These are phyloP conservation scores for Myiotriccus ornatus DNA, from an alignment of 2,797 vertebrate species.

Conservation along the genomic window DNA sequence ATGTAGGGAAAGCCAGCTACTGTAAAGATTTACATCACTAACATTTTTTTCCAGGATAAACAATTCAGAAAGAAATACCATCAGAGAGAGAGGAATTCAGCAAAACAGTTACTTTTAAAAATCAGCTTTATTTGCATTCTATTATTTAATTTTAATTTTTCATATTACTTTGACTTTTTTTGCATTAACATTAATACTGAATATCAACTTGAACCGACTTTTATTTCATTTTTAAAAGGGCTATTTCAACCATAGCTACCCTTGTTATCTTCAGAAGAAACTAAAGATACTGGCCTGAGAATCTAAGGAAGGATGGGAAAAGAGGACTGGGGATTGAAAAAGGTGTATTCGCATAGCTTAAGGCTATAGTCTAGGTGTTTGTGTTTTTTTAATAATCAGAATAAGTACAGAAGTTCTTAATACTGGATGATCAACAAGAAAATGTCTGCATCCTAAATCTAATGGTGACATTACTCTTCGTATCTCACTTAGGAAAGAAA, in stretches of 20 bases:
- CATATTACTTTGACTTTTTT: not conserved
- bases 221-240: not conserved
- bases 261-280: not conserved
- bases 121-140: not conserved
- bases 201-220: not conserved
- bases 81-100: not conserved
- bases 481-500: not conserved
- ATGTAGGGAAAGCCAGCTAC: not conserved
- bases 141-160: not conserved
- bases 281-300: not conserved
- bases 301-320: not conserved
- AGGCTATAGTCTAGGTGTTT: not conserved
- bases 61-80: not conserved
- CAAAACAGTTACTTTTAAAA: not conserved
- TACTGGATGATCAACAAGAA: not conserved
- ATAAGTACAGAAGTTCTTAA: not conserved
- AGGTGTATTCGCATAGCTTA: not conserved
- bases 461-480: not conserved
- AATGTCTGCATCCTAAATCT: not conserved
- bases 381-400: not conserved
- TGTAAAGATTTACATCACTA: slow-evolving; percentile 52
- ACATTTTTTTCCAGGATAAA: not conserved
- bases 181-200: not conserved
- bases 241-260: not conserved
- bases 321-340: not conserved